These are phyloP conservation scores for Solenopsis invicta DNA, from an alignment of 1,140 invertebrate genomes.

Conservation along the genomic window DNA sequence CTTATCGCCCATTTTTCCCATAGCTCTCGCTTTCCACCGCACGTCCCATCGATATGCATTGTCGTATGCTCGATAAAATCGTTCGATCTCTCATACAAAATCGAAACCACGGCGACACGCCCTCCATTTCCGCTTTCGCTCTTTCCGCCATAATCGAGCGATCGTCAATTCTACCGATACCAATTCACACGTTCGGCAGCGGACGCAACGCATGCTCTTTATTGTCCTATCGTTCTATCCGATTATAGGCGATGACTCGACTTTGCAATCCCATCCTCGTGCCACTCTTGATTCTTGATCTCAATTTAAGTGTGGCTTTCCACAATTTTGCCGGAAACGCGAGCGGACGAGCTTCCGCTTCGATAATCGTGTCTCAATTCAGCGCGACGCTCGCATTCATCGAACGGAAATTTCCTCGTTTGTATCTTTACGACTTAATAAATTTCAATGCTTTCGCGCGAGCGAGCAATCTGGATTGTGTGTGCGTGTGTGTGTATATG, in stretches of 20 bases:
- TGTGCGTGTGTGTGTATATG: background rate
- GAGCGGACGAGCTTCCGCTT: slow-evolving; percentile 48
- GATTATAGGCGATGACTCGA: background rate
- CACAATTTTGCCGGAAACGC: slow-evolving; percentile 38
- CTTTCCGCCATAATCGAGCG: background rate
- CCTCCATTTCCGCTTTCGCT: slow-evolving; percentile 1
- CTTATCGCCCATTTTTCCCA: slow-evolving; percentile 6
- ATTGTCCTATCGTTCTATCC: background rate
- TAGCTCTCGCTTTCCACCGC: slow-evolving; percentile 22
- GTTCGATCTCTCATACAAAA: slow-evolving; percentile 9
- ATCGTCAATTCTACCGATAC: slow-evolving; percentile 21
- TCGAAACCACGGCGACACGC: slow-evolving; percentile 8
- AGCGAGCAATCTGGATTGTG: background rate
- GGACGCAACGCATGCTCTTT: slow-evolving; percentile 11
- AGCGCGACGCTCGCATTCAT: background rate
- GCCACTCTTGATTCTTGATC: slow-evolving; percentile 44
- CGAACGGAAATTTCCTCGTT: slow-evolving; percentile 25
- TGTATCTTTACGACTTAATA: slow-evolving; percentile 45
- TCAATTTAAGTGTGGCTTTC: slow-evolving; percentile 57
- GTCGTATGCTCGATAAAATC: slow-evolving; percentile 17
- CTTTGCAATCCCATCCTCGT: background rate
- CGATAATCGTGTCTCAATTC: slow-evolving; percentile 19
- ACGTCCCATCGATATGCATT: slow-evolving; percentile 31
- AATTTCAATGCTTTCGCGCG: slow-evolving; percentile 40
- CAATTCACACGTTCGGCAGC: background rate